These are phyloP conservation scores for Thalassarche chlororhynchos DNA, from an alignment of 2,113 vertebrate species.

Conservation along the genomic window DNA sequence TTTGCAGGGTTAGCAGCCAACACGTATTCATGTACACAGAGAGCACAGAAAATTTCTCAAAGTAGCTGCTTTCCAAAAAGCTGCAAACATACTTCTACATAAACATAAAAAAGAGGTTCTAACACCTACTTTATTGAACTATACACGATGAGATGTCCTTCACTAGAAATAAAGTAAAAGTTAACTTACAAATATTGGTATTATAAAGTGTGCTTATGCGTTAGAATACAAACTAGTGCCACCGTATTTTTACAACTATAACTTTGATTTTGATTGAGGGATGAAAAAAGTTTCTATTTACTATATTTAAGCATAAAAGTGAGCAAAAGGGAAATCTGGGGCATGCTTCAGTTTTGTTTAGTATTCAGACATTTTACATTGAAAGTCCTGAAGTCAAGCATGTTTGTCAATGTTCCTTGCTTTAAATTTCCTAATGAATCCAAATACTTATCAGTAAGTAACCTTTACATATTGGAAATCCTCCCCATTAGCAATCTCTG, in stretches of 20 bases:
- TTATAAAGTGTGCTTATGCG: not conserved
- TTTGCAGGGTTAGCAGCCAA: not conserved
- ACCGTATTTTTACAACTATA: not conserved
- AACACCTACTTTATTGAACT: constrained; percentile 44
- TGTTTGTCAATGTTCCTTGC: not conserved
- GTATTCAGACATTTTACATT: not conserved
- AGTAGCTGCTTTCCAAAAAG: constrained; percentile 11
- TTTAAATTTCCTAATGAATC: constrained; percentile 16
- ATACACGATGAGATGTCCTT: constrained; percentile 13
- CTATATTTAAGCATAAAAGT: not conserved
- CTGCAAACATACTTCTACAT: not conserved
- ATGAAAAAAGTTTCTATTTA: not conserved
- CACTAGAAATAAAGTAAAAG: constrained; percentile 47
- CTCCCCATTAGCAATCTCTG: constrained; percentile 1
- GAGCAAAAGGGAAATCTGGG: not conserved
- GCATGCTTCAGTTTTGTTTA: not conserved
- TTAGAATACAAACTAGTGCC: not conserved
- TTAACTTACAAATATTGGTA: not conserved
- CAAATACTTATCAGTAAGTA: constrained; percentile 20
- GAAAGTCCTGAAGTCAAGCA: not conserved
- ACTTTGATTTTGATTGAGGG: not conserved
- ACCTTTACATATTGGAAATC: not conserved
- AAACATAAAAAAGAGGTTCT: not conserved
- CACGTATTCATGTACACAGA: not conserved
- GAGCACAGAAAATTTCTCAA: not conserved